Evolutionary conservation across 2,797 vertebrate species (phyloP), one percentile per base, ranked within the genome.

Genomic region (Anguilla pacifica): DNA sequence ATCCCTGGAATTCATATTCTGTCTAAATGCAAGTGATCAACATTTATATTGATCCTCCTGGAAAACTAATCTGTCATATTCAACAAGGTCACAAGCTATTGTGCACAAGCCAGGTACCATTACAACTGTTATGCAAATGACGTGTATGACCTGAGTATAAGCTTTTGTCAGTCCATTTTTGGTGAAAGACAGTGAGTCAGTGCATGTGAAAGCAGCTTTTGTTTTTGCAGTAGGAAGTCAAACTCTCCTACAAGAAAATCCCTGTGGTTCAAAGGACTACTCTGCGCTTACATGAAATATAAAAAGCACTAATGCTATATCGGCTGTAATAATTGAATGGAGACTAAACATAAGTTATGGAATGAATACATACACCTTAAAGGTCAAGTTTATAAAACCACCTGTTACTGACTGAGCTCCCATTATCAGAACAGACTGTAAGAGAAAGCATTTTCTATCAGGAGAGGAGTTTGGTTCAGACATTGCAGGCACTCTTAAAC

Each of bases 291-390:
- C 31, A 74, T 84, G 1, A 25, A 39, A 17, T 61, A 46, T 72
- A 55, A 35, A 28, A 39, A 25, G 46, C 72, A 19, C 55, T 35
- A 35, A 28, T 72, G 11, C 10, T 72, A 35, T 70, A 7, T n/a
- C 0, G 0, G 51, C 51, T 53, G 7, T 53, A 53, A 64, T 49
- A 64, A 35, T 46, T 28, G 67, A 83, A 87, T 83, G 70, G 67
- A 84, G 82, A 72, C 39, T 84, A 84, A 43, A 84, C 64, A 84
- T 57, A 84, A 31, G 70, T 6, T 17, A 13, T 84, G 64, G 82
- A 84, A 84, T 22, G 5, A 72, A 70, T 25, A 25, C 22, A 49
- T 53, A 25, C 39, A 35, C 43, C 35, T 43, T 17, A 39, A 17
- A 39, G 39, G 22, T 46, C 77, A 51, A 83, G 22, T 49, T 83